Conservation (phyloP, 2,797 vertebrate species). For the Alectoris magna region DNA sequence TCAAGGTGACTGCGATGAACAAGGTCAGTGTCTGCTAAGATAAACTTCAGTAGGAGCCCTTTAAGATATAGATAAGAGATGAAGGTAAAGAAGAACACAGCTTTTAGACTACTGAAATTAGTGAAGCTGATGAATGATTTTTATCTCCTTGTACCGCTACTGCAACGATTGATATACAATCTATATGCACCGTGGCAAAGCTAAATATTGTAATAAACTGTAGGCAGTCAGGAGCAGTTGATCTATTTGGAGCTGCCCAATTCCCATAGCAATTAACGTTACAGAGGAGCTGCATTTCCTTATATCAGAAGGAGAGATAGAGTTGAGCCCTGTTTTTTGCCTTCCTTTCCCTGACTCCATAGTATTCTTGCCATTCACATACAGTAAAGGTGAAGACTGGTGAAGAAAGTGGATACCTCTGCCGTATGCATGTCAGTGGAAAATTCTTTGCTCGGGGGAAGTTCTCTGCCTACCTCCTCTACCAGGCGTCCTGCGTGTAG, state of each 20-base stretch:
- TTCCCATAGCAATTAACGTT: neutral
- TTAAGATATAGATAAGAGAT: neutral
- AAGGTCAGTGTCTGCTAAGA: neutral
- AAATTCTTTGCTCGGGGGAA: neutral
- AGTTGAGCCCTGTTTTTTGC: neutral
- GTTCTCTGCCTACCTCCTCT: slow-evolving; percentile 13
- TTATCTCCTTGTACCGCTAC: neutral
- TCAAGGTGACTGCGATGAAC: neutral
- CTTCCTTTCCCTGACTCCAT: neutral
- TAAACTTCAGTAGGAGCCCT: neutral
- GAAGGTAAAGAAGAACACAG: neutral
- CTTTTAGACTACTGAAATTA: neutral
- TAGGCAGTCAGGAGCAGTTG: neutral
- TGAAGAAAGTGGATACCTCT: neutral
- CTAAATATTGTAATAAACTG: neutral
- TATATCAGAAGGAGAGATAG: neutral
- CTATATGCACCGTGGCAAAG: neutral
- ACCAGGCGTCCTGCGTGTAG: neutral
- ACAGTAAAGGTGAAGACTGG: neutral
- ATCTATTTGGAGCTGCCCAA: neutral
- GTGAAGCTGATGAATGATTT: neutral
- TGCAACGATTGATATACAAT: neutral
- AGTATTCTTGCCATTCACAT: neutral
- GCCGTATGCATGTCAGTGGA: neutral
- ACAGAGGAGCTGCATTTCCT: neutral